A percentile compares a stretch with the other conserved stretches of the same genome.
Conservation (phyloP, 2,888 invertebrate genomes). For the Rhamnusium bicolor region DNA sequence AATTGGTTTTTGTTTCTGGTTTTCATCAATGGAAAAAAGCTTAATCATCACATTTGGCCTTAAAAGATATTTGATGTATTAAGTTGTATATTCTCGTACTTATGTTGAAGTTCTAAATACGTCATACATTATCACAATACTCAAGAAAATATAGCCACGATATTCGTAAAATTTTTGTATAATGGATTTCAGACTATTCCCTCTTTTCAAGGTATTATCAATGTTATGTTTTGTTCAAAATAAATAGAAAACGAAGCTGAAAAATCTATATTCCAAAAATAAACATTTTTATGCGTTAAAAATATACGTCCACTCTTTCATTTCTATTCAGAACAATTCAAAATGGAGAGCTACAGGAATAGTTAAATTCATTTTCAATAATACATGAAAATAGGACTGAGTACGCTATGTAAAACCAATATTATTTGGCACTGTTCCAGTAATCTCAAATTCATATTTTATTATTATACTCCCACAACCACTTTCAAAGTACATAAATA, state of each 20-base stretch:
- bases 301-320: neutral
- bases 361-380: conserved; percentile 22
- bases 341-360: neutral
- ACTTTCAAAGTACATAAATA: conserved; percentile 14
- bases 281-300: neutral
- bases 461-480: conserved; percentile 13
- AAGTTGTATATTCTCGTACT: too few relatives aligned
- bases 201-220: too few relatives aligned
- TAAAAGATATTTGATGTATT: too few relatives aligned
- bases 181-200: neutral
- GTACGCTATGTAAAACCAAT: conserved; percentile 23
- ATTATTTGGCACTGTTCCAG: conserved; percentile 15
- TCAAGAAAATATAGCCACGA: too few relatives aligned
- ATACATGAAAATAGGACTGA: conserved; percentile 11
- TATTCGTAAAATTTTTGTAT: neutral
- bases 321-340: conserved; percentile 1
- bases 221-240: neutral
- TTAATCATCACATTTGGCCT: too few relatives aligned
- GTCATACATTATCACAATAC: too few relatives aligned
- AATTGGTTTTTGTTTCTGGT: too few relatives aligned
- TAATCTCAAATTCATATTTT: conserved; percentile 26
- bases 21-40: too few relatives aligned
- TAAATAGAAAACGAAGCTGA: neutral
- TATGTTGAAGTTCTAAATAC: too few relatives aligned
- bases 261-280: neutral